These are phyloP conservation scores for Simalia tracyae DNA, from an alignment of 2,797 vertebrate species.

Conservation along the genomic window DNA sequence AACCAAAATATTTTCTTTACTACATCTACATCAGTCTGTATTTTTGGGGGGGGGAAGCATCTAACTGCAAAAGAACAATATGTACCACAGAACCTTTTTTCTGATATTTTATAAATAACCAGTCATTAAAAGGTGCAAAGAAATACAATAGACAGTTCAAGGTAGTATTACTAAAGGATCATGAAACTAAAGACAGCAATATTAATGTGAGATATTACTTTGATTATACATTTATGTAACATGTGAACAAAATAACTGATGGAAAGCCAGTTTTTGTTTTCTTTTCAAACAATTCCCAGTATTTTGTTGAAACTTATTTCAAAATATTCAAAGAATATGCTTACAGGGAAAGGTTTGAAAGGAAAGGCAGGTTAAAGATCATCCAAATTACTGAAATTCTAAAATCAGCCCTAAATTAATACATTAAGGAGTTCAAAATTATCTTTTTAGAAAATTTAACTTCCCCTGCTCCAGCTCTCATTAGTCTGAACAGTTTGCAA, in stretches of 20 bases:
- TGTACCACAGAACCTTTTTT: neutral
- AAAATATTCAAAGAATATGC: neutral
- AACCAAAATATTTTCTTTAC: neutral
- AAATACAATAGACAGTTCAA: neutral
- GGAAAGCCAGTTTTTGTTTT: neutral
- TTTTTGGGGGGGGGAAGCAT: neutral
- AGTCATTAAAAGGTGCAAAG: neutral
- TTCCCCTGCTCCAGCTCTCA: neutral
- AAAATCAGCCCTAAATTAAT: neutral
- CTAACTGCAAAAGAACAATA: neutral
- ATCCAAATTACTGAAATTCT: conserved; percentile 6
- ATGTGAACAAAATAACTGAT: neutral
- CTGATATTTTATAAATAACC: neutral
- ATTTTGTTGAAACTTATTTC: neutral
- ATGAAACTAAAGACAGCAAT: neutral
- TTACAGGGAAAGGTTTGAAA: neutral
- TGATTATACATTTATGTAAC: neutral
- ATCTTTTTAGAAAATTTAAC: neutral
- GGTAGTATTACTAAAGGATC: neutral
- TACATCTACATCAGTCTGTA: neutral
- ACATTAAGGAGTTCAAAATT: neutral
- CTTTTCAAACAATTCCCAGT: neutral
- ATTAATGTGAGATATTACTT: neutral
- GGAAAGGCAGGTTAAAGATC: neutral
- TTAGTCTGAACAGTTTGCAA: neutral